Percentiles rank a stretch among this genome's conserved stretches.
Conservation (phyloP, 2,797 vertebrate genomes). For the Zonotrichia albicollis region DNA sequence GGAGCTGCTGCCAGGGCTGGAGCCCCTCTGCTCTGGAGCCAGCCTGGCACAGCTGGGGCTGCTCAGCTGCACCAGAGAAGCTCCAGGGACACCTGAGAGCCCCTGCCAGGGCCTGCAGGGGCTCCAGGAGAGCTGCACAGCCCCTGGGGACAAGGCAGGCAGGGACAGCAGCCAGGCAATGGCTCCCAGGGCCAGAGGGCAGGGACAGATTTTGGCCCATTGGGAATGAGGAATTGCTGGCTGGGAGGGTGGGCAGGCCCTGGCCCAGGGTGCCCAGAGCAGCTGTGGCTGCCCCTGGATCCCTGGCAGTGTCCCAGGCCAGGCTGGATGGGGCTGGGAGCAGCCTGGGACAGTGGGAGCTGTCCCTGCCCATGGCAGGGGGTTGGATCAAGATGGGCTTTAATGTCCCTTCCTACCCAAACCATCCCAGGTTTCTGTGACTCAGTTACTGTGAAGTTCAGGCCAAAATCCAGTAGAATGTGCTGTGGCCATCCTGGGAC, state of each 20-base stretch:
- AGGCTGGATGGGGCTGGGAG: rapidly evolving
- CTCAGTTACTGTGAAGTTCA: neutral
- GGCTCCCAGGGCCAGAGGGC: neutral
- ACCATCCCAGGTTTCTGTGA: neutral
- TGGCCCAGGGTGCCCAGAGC: too few species aligned
- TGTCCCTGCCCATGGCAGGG: too few species aligned
- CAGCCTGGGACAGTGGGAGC: rapidly evolving
- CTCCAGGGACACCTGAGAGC: neutral
- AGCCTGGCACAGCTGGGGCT: neutral
- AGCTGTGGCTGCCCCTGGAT: neutral
- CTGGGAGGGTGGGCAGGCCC: too few species aligned
- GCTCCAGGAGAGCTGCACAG: neutral
- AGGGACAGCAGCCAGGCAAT: neutral
- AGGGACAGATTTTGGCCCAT: too few species aligned
- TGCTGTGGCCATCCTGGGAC: neutral
- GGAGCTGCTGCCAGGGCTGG: neutral
- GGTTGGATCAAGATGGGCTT: rapidly evolving
- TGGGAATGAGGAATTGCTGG: too few species aligned
- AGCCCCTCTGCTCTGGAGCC: neutral
- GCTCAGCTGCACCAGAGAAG: neutral
- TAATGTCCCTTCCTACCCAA: neutral
- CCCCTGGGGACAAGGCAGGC: neutral
- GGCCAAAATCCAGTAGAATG: neutral
- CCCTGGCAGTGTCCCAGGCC: neutral
- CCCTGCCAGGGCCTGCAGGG: neutral